Base-by-base conservation (phyloP, 2,888 invertebrate genomes). In the Gastrophysa polygoni region DNA sequence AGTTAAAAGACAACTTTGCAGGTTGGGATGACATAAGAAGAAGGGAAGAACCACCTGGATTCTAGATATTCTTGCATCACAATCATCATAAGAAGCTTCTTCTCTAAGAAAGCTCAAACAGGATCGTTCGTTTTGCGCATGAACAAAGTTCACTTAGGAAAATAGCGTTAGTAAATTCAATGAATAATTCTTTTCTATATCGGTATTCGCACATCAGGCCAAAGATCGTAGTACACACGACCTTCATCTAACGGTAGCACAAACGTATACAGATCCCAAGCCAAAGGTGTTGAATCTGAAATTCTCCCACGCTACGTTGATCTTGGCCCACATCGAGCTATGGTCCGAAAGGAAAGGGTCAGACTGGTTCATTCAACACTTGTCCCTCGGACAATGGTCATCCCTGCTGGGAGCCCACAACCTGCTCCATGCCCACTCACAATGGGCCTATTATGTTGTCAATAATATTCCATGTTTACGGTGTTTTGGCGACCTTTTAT, bases 331-430 rank as follows among this genome's bases (percentile, higher is more conserved):
- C 56, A 68, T 68, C 51, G 59, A 64, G 63, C 67, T 62, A 61
- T 55, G 61, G 64, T 59, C 64, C 56, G 67, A 65, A 56, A 66
- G 64, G 51, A 65, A 67, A 69, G 65, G 68, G 68, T 69, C 68
- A 67, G 18, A 61, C 64, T 57, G 56, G 63, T 61, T 56, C 66
- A 66, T 70, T 69, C 69, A 67, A 64, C 69, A 72, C 70, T 72
- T 73, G 72, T 73, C 64, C 66, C 64, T 59, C 60, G 73, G 74
- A 75, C 74, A 75, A 74, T 75, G 75, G 75, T 75, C 75, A 74
- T 62, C 60, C 17, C 28, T 17, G n/a, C 46, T 18, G 28, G 54
- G 24, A 21, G 51, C 56, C 51, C 43, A 54, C 68, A 71, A 73
- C 73, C 73, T 73, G 72, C 66, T 66, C 59, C 48, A n/a, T n/a